These are phyloP conservation scores for Conus canariensis DNA, from an alignment of 2,888 invertebrate genomes.

Conservation along the genomic window DNA sequence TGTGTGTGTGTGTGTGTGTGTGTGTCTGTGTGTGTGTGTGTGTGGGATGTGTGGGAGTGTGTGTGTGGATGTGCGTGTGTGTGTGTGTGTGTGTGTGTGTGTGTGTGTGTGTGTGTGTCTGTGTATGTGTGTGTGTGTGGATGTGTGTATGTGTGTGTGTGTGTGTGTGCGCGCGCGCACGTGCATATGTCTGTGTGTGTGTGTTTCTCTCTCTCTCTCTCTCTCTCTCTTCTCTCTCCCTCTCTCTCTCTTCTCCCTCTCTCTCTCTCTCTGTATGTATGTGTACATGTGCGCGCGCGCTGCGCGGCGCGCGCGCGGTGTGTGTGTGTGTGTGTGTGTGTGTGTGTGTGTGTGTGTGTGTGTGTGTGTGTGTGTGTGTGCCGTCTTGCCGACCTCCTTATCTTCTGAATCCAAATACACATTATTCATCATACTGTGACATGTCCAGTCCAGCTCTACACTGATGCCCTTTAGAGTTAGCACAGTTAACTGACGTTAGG, in stretches of 20 bases:
- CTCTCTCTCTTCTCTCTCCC: neutral
- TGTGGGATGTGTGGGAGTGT: neutral
- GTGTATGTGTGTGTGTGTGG: neutral
- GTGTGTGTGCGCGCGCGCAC: neutral
- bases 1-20: too few species aligned
- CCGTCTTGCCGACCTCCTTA: neutral
- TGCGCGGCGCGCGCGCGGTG: too few species aligned
- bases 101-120: too few species aligned
- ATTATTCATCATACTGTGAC: neutral
- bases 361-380: too few species aligned
- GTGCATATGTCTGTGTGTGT: neutral
- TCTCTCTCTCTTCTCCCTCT: too few species aligned
- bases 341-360: too few species aligned
- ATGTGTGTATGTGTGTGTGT: neutral
- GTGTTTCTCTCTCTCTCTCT: neutral
- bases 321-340: too few species aligned
- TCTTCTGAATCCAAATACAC: neutral
- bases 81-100: neutral
- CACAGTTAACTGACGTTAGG: neutral
- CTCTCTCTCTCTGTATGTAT: too few species aligned
- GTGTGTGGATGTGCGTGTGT: neutral
- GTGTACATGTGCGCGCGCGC: too few species aligned
- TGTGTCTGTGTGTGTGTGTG: neutral
- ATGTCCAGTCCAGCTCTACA: neutral
- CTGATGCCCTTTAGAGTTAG: neutral